Conservation (phyloP, 2,888 invertebrate species). For the Azorinus chamasolen region DNA sequence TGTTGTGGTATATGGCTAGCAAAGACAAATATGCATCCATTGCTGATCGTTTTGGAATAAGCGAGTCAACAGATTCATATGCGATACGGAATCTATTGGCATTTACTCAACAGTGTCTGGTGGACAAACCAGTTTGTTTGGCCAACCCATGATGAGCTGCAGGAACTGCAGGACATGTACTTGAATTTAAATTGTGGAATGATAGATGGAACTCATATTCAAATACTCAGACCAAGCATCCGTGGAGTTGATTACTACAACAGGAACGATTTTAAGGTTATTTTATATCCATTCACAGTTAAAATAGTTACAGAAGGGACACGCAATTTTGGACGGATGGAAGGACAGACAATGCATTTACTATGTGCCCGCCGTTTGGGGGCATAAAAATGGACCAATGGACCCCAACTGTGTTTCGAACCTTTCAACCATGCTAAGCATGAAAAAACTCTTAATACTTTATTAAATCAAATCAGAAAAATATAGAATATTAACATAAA, state of each 20-base stretch:
- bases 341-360: too few relatives aligned
- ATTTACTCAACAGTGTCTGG: constrained; percentile 19
- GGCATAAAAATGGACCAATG: too few relatives aligned
- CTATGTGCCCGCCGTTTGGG: too few relatives aligned
- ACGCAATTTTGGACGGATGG: too few relatives aligned
- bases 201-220: constrained; percentile 41
- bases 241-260: constrained; percentile 29
- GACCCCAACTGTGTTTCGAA: too few relatives aligned
- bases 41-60: constrained; percentile 33
- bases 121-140: constrained; percentile 19
- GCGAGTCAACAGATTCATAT: constrained; percentile 24
- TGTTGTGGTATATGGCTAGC: constrained; percentile 37
- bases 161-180: constrained; percentile 28
- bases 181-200: constrained; percentile 10
- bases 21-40: constrained; percentile 26
- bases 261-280: constrained; percentile 26
- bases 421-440: too few relatives aligned
- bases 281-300: too few relatives aligned
- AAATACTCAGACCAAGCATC: constrained; percentile 14
- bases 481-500: too few relatives aligned
- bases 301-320: too few relatives aligned
- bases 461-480: too few relatives aligned
- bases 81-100: constrained; percentile 19
- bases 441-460: too few relatives aligned
- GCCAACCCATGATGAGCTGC: constrained; percentile 20